Evolutionary conservation across 2,797 vertebrate genomes (phyloP).

Genomic region (Urophycis tenuis): DNA sequence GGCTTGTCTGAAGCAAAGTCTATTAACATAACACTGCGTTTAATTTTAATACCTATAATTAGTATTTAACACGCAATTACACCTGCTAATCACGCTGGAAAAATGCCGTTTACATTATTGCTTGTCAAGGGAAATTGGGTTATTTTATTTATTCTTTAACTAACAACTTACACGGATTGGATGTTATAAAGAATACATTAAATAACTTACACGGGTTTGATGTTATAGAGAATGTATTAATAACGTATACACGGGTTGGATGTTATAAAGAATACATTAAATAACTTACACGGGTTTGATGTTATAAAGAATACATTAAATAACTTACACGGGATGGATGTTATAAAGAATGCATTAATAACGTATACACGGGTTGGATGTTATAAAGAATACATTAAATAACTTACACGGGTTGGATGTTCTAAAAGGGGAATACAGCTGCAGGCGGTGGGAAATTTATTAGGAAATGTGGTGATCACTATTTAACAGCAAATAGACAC

Average conservation of each 20-base stretch:
- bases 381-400: not conserved
- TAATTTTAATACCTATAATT: conserved; percentile 99
- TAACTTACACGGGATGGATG: no score
- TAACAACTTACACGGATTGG: not conserved
- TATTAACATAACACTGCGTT: conserved; percentile 98
- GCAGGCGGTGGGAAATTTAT: not conserved
- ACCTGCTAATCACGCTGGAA: conserved; percentile 41
- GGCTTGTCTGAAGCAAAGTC: conserved; percentile 84
- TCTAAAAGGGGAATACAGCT: not conserved
- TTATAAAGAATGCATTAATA: no score
- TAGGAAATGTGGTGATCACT: not conserved
- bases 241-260: no score
- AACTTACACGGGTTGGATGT: not conserved
- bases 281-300: not conserved
- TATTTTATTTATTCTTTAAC: conserved; percentile 1
- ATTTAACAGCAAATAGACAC: not conserved
- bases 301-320: not conserved
- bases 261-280: not conserved
- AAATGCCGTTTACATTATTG: conserved; percentile 20
- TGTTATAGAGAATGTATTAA: no score
- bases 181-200: not conserved
- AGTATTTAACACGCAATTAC: conserved; percentile 84
- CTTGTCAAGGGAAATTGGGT: conserved; percentile 19
- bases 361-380: no score
- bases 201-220: not conserved